Base-by-base conservation (phyloP, 2,888 invertebrate species). In the Strigamia transsilvanica region DNA sequence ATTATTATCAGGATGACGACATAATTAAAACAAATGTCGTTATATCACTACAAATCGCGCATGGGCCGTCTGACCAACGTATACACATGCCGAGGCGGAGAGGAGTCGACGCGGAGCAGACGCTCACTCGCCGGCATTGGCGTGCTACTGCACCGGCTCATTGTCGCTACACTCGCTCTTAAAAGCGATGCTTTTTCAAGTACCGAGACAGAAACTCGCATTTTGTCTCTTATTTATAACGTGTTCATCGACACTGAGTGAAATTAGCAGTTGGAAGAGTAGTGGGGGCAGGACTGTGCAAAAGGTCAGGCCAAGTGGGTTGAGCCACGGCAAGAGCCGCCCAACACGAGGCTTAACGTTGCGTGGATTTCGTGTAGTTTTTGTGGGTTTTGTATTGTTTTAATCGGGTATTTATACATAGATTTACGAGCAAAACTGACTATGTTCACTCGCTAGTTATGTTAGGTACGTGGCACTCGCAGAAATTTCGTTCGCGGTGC, bases 261-360 rank as follows among this genome's bases (percentile, higher is more conserved):
- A 13, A 73, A 73, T 73, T 73, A 73, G 32, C 32, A 9, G 27
- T 73, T 32, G 73, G 27, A 7, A 73, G n/a, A 73, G 27, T 13
- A 73, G 73, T 73, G 32, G 73, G 73, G 73, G 73, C 73, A 73
- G 73, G 73, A 27, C 73, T 73, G 56, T 15, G 73, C 73, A 32
- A 73, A 73, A 73, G 73, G 73, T 73, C 73, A 73, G 73, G 73
- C 73, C 73, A 73, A 73, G 73, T 73, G 73, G 73, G 73, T 7
- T 13, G 73, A 73, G 73, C 73, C 32, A 73, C 73, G 73, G 73
- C 73, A 73, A 73, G 73, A 73, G 73, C 73, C 73, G 73, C 73
- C 73, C 73, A 73, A 15, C 56, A 27, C 73, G 32, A 73, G 73
- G 73, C 73, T 73, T 73, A 73, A 73, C 73, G n/a, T 61, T 21